Conservation (phyloP, 2,113 vertebrate genomes). For the Zingel zingel region DNA sequence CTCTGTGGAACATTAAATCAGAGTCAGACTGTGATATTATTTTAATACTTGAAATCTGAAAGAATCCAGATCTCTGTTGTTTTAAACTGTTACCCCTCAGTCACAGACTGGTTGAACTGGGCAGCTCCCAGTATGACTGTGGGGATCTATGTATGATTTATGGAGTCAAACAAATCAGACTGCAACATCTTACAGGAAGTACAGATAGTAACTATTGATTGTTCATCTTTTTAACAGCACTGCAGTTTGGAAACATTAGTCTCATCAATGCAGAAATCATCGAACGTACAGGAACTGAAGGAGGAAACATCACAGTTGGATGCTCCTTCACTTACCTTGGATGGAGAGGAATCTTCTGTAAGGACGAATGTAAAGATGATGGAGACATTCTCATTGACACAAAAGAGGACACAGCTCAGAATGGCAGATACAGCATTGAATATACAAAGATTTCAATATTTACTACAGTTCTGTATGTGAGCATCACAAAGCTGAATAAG, state of each 20-base stretch:
- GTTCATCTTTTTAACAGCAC: constrained; percentile 2
- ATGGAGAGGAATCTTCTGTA: fast-evolving
- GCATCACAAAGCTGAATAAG: constrained; percentile 11
- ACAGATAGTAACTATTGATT: neutral
- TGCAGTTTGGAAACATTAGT: neutral
- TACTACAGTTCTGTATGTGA: constrained; percentile 2
- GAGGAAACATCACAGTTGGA: neutral
- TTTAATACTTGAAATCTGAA: no score
- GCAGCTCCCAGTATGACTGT: neutral
- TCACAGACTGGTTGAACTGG: neutral
- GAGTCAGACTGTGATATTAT: no score
- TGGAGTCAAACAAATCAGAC: neutral
- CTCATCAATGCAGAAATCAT: neutral
- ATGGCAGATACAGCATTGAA: neutral
- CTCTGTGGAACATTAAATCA: neutral
- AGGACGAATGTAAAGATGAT: neutral
- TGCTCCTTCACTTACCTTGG: neutral
- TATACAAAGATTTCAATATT: neutral
- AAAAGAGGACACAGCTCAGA: neutral
- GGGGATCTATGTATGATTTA: neutral
- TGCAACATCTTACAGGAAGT: neutral
- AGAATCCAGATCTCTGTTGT: neutral
- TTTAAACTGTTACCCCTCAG: neutral
- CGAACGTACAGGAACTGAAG: neutral
- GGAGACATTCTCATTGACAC: neutral